Evolutionary conservation across 2,113 vertebrate species (phyloP).

Genomic region (Hypanus sabinus): DNA sequence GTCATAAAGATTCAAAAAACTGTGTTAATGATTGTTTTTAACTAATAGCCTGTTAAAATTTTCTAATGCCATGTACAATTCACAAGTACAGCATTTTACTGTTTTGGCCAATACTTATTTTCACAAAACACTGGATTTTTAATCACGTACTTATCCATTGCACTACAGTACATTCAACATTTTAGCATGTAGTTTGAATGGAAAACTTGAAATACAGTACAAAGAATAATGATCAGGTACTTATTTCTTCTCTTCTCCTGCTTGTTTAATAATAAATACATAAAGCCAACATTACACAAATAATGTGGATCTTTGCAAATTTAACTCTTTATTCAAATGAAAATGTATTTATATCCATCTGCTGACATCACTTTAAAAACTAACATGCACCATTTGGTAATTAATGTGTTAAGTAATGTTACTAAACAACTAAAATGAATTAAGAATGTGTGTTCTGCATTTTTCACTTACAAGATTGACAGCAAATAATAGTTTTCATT

Average conservation of each 20-base stretch:
- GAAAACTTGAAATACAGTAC: background rate
- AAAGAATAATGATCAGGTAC: background rate
- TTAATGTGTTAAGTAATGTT: background rate
- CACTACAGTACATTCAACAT: background rate
- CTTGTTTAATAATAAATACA: background rate
- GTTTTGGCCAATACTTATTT: background rate
- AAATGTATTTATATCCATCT: slow-evolving; percentile 10
- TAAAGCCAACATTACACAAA: background rate
- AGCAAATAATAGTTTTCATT: background rate
- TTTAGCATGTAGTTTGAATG: background rate
- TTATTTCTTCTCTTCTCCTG: slow-evolving; percentile 9
- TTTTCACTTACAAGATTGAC: background rate
- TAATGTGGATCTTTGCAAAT: background rate
- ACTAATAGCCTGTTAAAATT: background rate
- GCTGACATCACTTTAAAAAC: background rate
- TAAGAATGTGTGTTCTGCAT: slow-evolving; percentile 11
- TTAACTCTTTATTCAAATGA: slow-evolving; percentile 16
- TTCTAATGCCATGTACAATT: background rate
- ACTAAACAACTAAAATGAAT: background rate
- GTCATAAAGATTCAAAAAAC: background rate
- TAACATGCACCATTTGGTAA: background rate
- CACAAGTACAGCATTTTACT: slow-evolving; percentile 5
- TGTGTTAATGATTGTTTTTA: background rate
- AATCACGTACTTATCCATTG: slow-evolving; percentile 10
- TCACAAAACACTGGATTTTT: slow-evolving; percentile 10